Evolutionary conservation across 2,888 invertebrate genomes (phyloP).

Genomic region (Coleophora deauratella): DNA sequence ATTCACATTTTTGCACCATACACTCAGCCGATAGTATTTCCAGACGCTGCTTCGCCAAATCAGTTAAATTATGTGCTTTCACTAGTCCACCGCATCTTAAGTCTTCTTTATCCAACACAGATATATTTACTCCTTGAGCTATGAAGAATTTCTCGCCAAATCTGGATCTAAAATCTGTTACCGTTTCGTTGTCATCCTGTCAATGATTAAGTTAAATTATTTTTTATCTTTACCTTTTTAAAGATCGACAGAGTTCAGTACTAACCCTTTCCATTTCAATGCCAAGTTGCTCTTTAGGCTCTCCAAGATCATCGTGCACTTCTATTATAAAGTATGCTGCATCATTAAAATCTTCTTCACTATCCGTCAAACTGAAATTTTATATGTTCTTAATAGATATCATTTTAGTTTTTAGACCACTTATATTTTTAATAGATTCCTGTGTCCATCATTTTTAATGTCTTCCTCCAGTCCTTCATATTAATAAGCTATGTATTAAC

Average conservation of each 20-base stretch:
- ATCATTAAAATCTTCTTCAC: conserved; percentile 63
- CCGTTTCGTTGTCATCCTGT: conserved; percentile 80
- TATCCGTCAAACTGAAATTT: conserved; percentile 38
- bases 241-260: neutral
- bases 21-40: conserved; percentile 79
- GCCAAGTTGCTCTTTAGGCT: conserved; percentile 83
- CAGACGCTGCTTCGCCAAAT: conserved; percentile 68
- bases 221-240: neutral
- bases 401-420: no score
- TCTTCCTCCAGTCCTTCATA: no score
- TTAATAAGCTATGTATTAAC: no score
- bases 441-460: no score
- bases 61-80: conserved; percentile 78
- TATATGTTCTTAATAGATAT: neutral
- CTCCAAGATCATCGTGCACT: conserved; percentile 83
- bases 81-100: conserved; percentile 84
- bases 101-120: conserved; percentile 82
- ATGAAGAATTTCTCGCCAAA: conserved; percentile 78
- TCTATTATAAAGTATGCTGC: conserved; percentile 77
- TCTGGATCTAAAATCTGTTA: conserved; percentile 82
- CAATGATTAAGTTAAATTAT: conserved; percentile 15
- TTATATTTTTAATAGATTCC: no score
- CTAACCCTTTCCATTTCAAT: conserved; percentile 80
- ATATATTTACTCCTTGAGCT: conserved; percentile 80
- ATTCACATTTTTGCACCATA: conserved; percentile 85